These are phyloP conservation scores for Ganaspis sp. DNA, from an alignment of 1,140 invertebrate genomes.

Conservation along the genomic window DNA sequence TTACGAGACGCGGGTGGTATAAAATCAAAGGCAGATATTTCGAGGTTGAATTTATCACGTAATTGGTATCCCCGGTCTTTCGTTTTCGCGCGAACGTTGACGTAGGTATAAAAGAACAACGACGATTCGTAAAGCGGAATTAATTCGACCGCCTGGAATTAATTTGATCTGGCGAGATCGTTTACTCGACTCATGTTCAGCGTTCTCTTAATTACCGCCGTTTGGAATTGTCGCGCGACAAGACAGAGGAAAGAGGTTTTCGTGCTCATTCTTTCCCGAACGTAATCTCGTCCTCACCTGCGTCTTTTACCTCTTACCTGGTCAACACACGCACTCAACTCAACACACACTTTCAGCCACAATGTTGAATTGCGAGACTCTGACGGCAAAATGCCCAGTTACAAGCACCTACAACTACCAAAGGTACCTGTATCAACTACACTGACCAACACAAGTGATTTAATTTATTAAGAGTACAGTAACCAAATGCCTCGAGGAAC, in stretches of 20 bases:
- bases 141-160: conserved; percentile 50
- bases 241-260: conserved; percentile 49
- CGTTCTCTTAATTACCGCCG: conserved; percentile 46
- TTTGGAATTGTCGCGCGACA: conserved; percentile 43
- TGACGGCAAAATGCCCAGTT: conserved; percentile 7
- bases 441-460: background rate
- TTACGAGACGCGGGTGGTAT: background rate
- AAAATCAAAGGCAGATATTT: background rate
- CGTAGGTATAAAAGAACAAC: conserved; percentile 30
- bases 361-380: conserved; percentile 15
- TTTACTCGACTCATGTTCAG: conserved; percentile 36
- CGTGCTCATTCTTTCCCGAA: conserved; percentile 31
- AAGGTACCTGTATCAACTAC: background rate
- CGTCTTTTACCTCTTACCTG: conserved; percentile 21
- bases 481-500: conserved; percentile 34
- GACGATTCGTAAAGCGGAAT: conserved; percentile 37
- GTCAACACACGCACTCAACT: background rate
- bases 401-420: background rate
- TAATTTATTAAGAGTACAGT: conserved; percentile 47
- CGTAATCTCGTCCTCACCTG: conserved; percentile 13
- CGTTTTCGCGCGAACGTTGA: conserved; percentile 44
- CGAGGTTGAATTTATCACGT: conserved; percentile 30
- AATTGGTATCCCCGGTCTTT: conserved; percentile 43
- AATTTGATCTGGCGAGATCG: conserved; percentile 47
- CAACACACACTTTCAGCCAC: conserved; percentile 25